Evolutionary conservation across 2,113 vertebrate species (phyloP), one percentile per base, ranked within the genome.

Genomic region (Nettapus auritus): DNA sequence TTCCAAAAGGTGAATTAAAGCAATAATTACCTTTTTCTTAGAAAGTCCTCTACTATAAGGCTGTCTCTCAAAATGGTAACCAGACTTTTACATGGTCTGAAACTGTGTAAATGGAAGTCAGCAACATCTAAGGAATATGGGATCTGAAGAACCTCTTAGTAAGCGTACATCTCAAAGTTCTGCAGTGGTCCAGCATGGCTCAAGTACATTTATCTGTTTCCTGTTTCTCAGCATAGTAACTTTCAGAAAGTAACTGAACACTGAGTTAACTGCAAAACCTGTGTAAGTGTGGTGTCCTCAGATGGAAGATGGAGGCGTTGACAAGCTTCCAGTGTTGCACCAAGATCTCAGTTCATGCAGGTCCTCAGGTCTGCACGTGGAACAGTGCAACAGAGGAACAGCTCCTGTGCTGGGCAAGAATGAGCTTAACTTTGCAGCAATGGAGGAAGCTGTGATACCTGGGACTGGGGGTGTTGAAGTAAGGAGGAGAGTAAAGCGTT

Each of bases 1-100:
- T 53, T 29, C 11, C 44, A 57, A 68, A 86, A 88, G 55, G 50
- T 83, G 67, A 88, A 85, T 70, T 95, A 89, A 94, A 82, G 56
- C 25, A 94, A 50, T 8, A 87, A 50, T 46, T 86, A 94, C 68
- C 80, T 50, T 73, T 82, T 75, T 79, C 93, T 94, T 82, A 85
- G 75, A 70, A 55, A 55, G 17, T 73, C 46, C 52, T 90, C 88
- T 95, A 59, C 33, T 80, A 66, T 53, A 93, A 90, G 57, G n/a
- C 68, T 86, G 53, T 70, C 63, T 16, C 76, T 62, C 56, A 82
- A 82, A 93, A 86, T 56, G 46, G 29, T 86, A 97, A 91, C 80
- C 81, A 94, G 69, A 70, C 55, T 38, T 91, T 53, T 40, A 84
- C 88, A 93, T 70, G 67, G 55, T 38, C 57, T 82, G 79, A 76